Percentiles rank a stretch among this genome's conserved stretches.
Evolutionary conservation across 2,888 invertebrate genomes (phyloP).

Genomic region (Aphodius granarius): DNA sequence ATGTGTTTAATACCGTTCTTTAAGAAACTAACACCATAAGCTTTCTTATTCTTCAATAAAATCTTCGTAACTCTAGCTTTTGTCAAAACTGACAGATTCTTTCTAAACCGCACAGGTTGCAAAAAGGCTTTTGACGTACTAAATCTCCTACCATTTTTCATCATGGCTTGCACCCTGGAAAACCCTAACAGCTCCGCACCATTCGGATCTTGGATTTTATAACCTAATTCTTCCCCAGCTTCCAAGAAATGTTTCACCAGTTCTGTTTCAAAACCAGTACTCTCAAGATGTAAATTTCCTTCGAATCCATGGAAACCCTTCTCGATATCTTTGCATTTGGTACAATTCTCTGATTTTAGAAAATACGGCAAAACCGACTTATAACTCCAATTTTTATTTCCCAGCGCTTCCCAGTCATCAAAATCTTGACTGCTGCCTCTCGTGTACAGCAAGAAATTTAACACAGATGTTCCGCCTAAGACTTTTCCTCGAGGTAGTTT

Average conservation of each 20-base stretch:
- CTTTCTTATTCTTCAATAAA: constrained; percentile 65
- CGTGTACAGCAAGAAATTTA: constrained; percentile 84
- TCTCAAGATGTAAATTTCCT: constrained; percentile 71
- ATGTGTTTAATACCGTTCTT: constrained; percentile 60
- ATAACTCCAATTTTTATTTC: constrained; percentile 82
- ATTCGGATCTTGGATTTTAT: constrained; percentile 72
- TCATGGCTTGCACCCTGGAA: constrained; percentile 70
- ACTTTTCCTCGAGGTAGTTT: constrained; percentile 78
- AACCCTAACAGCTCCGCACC: constrained; percentile 67
- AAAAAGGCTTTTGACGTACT: constrained; percentile 81
- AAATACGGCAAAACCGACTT: constrained; percentile 75
- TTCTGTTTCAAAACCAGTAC: constrained; percentile 65
- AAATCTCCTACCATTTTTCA: constrained; percentile 72
- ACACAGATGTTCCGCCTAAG: constrained; percentile 79
- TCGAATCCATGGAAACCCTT: constrained; percentile 66
- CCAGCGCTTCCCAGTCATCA: constrained; percentile 77
- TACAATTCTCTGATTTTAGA: constrained; percentile 73
- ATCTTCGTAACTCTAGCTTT: constrained; percentile 69
- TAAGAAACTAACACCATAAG: constrained; percentile 69
- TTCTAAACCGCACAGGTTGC: constrained; percentile 61
- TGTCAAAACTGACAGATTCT: constrained; percentile 72
- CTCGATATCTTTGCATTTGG: constrained; percentile 60
- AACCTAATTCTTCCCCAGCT: constrained; percentile 71
- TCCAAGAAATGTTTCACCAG: constrained; percentile 66
- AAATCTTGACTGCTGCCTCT: constrained; percentile 82